These are phyloP conservation scores for Cinclus mexicanus DNA, from an alignment of 2,113 vertebrate genomes.

Conservation along the genomic window DNA sequence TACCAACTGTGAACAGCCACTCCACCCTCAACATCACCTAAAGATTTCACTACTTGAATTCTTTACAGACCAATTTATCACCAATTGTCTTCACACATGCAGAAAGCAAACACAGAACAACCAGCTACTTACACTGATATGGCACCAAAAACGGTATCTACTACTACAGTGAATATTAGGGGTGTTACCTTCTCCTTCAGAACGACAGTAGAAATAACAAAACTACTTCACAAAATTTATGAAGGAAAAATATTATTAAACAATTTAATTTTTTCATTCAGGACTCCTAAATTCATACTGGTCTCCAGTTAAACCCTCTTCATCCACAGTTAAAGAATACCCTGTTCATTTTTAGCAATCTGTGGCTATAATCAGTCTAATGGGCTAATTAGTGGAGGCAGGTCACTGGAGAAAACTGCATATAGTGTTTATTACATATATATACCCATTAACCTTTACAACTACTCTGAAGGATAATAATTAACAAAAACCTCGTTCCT, in stretches of 20 bases:
- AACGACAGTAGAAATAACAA: neutral
- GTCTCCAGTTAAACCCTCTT: neutral
- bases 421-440: neutral
- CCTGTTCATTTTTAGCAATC: neutral
- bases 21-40: neutral
- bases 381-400: neutral
- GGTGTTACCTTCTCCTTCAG: neutral
- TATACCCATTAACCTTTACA: neutral
- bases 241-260: neutral
- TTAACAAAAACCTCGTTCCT: neutral
- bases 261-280: neutral
- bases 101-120: neutral
- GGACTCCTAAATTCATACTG: neutral
- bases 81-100: rapidly evolving
- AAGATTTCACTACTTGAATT: neutral
- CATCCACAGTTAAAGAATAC: neutral
- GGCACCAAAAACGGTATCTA: neutral
- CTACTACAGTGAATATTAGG: neutral
- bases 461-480: neutral
- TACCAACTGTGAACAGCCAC: neutral
- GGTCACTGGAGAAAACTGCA: neutral
- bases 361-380: neutral
- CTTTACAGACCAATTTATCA: neutral
- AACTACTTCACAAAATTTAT: neutral
- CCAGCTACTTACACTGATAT: neutral